These are phyloP conservation scores for Tokudaia muenninki DNA, from an alignment of 2,797 vertebrate genomes.

Conservation along the genomic window DNA sequence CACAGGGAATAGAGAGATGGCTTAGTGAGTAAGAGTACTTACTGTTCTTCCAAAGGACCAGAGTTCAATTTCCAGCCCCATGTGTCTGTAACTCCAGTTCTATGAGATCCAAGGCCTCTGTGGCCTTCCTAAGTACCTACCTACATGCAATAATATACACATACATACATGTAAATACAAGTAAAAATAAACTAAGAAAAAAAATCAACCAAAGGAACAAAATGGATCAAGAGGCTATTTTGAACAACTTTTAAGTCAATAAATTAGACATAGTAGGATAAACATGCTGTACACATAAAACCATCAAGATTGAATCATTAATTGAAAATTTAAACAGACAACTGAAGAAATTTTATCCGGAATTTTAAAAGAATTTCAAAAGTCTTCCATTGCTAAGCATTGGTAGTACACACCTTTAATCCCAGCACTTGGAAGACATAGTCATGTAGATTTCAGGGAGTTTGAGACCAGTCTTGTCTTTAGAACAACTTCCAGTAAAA, in stretches of 20 bases:
- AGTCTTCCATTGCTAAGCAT: background rate
- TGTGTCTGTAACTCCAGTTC: background rate
- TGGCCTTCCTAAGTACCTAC: background rate
- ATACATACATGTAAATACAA: background rate
- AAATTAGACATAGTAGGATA: background rate
- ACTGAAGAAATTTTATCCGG: background rate
- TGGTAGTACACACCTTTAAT: too few species aligned
- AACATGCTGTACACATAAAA: background rate
- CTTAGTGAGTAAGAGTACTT: background rate
- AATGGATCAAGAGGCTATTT: background rate
- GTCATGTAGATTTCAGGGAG: too few species aligned
- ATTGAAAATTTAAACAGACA: background rate
- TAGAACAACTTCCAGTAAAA: too few species aligned
- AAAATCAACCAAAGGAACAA: background rate
- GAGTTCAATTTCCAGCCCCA: background rate
- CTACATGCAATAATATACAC: background rate
- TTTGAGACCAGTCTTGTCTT: too few species aligned
- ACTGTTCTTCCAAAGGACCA: background rate
- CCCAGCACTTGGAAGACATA: too few species aligned
- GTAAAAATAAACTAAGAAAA: background rate
- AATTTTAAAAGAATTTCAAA: background rate
- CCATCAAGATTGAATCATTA: background rate
- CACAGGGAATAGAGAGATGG: background rate
- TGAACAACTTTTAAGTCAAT: background rate
- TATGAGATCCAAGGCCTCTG: background rate